Evolutionary conservation across 37 sponge, comb jelly and placozoan genomes (phyloP), one percentile per base, ranked within the genome.

Genomic region (Spongia lamella): DNA sequence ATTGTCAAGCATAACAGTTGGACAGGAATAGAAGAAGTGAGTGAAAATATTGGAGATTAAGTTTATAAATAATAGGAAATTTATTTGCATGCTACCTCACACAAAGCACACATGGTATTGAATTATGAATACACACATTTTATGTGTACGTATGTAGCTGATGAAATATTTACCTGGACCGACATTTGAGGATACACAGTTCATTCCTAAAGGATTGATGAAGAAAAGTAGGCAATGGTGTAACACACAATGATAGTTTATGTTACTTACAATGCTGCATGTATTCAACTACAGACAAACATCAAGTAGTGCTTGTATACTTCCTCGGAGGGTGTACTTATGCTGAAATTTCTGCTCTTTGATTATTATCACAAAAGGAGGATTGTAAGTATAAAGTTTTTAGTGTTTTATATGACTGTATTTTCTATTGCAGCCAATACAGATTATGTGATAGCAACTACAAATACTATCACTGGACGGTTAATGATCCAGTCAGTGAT

Each of bases 251-350:
- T n/a, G n/a, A n/a, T n/a, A n/a, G n/a, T n/a, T n/a, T n/a, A n/a
- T n/a, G n/a, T n/a, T n/a, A n/a, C n/a, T n/a, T n/a, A n/a, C n/a
- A n/a, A n/a, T n/a, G n/a, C n/a, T n/a, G n/a, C n/a, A n/a, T n/a
- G n/a, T n/a, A 49, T 62, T 5, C 27, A 70, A 56, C 83, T 3
- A 30, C 75, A 16, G 94, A 88, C 30, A 58, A 72, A 14, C 85
- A 78, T 27, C 76, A 81, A 51, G 61, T 90, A 0, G 81, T 88
- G 1, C 62, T 98, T 50, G 91, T 98, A 22, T 92, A 85, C 81
- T 98, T 98, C 88, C 56, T 98, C 29, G 99, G 99, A 19, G 99
- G 99, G 0, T 87, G 88, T 40, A 92, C 93, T 1, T 92, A 86
- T 59, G 96, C 96, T 43, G 99, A 98, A 71, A 86, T 98, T 17